A percentile compares a stretch with the other conserved stretches of the same genome.
Evolutionary conservation across 1,140 invertebrate genomes (phyloP).

Genomic region (Drosophila kikkawai): DNA sequence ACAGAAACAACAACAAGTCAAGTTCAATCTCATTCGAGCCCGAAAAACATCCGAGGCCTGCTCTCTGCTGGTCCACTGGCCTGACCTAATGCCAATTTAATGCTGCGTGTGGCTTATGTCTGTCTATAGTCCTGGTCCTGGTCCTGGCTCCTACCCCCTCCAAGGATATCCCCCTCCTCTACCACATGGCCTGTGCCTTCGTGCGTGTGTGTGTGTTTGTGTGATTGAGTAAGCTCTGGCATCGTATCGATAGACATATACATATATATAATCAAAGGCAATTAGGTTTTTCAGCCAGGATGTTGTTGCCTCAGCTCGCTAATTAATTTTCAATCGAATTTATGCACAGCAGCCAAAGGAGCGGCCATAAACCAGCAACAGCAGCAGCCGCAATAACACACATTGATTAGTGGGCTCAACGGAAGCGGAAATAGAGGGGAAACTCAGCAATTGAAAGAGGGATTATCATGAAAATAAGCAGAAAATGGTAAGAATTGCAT

Average conservation of each 20-base stretch:
- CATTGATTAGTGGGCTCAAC: background rate
- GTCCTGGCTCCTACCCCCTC: background rate
- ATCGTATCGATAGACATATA: slow-evolving; percentile 62
- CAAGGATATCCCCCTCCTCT: background rate
- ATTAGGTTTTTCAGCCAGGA: slow-evolving; percentile 60
- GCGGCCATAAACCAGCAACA: slow-evolving; percentile 4
- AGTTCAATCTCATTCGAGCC: slow-evolving; percentile 59
- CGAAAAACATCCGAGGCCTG: slow-evolving; percentile 28
- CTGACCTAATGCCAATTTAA: slow-evolving; percentile 74
- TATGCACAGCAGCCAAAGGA: slow-evolving; percentile 33
- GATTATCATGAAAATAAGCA: background rate
- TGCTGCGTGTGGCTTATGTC: slow-evolving; percentile 60
- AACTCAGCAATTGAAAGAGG: background rate
- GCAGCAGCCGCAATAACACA: background rate
- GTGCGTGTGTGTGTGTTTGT: slow-evolving; percentile 30
- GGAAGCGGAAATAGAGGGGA: slow-evolving; percentile 4
- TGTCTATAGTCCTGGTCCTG: slow-evolving; percentile 13
- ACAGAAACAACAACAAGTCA: slow-evolving; percentile 25
- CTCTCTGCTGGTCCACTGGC: slow-evolving; percentile 44
- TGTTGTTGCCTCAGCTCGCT: slow-evolving; percentile 36
- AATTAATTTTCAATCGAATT: slow-evolving; percentile 74
- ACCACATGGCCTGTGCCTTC: slow-evolving; percentile 1
- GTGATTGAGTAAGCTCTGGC: slow-evolving; percentile 45
- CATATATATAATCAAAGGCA: slow-evolving; percentile 62
- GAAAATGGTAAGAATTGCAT: too few species aligned